phyloP scores from a whole-genome alignment of 2,113 vertebrate species.

The Phalacrocorax brasilianus region DNA sequence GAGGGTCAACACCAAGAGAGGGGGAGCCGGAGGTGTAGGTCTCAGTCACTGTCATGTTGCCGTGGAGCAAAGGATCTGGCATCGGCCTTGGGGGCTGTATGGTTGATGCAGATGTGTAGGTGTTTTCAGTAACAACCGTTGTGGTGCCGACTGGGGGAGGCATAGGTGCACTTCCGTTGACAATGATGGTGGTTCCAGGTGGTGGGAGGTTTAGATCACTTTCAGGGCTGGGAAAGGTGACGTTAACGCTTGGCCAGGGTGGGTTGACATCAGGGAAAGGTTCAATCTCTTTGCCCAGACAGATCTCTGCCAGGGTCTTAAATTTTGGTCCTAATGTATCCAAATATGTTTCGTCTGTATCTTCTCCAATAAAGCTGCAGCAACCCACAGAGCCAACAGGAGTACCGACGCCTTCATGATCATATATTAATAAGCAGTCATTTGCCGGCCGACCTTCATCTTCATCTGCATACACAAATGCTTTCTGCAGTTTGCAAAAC shows the following conservation, averaged over 20 bases:
- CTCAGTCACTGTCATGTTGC: conserved; percentile 78
- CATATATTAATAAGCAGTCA: conserved; percentile 78
- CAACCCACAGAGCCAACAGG: conserved; percentile 86
- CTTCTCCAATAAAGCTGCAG: conserved; percentile 86
- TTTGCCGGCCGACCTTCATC: conserved; percentile 74
- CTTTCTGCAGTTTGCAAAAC: conserved; percentile 81
- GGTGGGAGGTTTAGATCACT: conserved; percentile 67
- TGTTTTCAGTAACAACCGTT: conserved; percentile 61
- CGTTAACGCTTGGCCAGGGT: conserved; percentile 57
- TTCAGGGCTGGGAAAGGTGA: conserved; percentile 59
- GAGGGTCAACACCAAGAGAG: conserved; percentile 67
- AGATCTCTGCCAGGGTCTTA: conserved; percentile 90
- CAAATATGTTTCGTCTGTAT: conserved; percentile 84
- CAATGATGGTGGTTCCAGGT: conserved; percentile 73
- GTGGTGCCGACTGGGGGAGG: conserved; percentile 42
- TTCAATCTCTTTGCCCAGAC: conserved; percentile 78
- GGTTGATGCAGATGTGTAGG: conserved; percentile 56
- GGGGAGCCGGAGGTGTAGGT: conserved; percentile 72
- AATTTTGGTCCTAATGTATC: conserved; percentile 90
- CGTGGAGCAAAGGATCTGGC: conserved; percentile 61
- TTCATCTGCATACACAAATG: conserved; percentile 72
- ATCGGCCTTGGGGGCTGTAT: conserved; percentile 69
- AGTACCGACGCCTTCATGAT: conserved; percentile 83
- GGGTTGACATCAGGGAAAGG: conserved; percentile 70
- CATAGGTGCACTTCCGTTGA: conserved; percentile 66